phyloP scores from a whole-genome alignment of 2,797 vertebrate species.

The Peromyscus attwateri region DNA sequence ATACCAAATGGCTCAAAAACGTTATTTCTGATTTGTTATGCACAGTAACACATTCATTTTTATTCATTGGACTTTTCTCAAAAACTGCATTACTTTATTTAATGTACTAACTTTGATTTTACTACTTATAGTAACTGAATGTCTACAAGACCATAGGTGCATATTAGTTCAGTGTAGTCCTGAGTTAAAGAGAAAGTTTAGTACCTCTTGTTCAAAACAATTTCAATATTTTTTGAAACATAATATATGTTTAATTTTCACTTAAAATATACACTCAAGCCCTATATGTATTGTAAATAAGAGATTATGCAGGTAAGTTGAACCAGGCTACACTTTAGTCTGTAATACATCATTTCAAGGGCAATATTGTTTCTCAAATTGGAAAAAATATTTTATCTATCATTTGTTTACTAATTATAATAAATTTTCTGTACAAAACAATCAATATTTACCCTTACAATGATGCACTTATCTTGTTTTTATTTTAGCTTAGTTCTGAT shows the following conservation, averaged over 20 bases:
- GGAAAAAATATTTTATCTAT: neutral
- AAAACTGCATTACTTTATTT: neutral
- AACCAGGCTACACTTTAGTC: neutral
- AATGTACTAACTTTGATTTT: neutral
- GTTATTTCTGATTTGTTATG: neutral
- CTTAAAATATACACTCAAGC: neutral
- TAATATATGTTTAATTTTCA: neutral
- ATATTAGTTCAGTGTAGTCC: neutral
- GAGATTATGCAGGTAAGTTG: neutral
- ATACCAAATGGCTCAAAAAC: neutral
- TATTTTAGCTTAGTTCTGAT: neutral
- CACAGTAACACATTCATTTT: neutral
- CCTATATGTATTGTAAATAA: neutral
- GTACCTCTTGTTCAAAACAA: neutral
- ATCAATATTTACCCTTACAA: conserved; percentile 3
- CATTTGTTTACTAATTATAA: neutral
- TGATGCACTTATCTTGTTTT: neutral
- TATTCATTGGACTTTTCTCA: neutral
- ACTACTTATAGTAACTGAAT: neutral
- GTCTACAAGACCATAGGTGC: neutral
- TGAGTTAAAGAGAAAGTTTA: neutral
- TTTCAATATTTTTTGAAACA: neutral
- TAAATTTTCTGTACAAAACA: neutral
- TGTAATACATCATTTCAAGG: neutral
- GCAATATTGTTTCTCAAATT: neutral